Evolutionary conservation across 2,797 vertebrate genomes (phyloP).

Genomic region (Periophthalmus magnuspinnatus): DNA sequence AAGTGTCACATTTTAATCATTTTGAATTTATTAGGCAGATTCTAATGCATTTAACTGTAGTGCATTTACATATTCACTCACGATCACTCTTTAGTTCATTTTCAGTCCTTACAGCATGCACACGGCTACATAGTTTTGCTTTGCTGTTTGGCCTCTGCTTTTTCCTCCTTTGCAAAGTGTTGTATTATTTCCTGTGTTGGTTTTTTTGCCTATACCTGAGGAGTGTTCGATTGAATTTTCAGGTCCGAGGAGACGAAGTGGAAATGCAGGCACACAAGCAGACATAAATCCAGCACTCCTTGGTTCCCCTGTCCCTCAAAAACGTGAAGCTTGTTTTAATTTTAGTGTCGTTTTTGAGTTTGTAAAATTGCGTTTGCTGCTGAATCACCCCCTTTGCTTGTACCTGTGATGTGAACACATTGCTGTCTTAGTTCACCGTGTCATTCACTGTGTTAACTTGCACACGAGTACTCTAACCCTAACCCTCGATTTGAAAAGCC

Average conservation of each 20-base stretch:
- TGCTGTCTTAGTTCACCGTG: conserved; percentile 21
- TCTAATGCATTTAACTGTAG: not conserved
- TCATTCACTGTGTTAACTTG: conserved; percentile 15
- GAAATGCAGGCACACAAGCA: conserved; percentile 63
- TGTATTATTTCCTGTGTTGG: conserved; percentile 40
- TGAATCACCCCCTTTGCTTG: conserved; percentile 52
- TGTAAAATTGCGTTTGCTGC: conserved; percentile 42
- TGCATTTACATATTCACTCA: not conserved
- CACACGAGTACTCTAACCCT: not conserved
- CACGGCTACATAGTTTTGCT: conserved; percentile 32
- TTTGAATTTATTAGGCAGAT: not conserved
- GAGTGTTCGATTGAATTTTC: conserved; percentile 78
- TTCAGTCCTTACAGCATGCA: conserved; percentile 45
- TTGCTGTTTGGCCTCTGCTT: conserved; percentile 52
- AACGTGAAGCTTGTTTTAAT: conserved; percentile 66
- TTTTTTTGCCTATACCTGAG: conserved; percentile 56
- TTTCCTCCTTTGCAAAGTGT: conserved; percentile 35
- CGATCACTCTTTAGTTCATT: conserved; percentile 16
- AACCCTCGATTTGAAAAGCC: too few species aligned
- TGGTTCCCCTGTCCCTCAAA: conserved; percentile 66
- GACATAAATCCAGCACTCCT: conserved; percentile 77
- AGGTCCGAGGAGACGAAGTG: conserved; percentile 72
- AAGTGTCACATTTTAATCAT: not conserved
- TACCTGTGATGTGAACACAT: conserved; percentile 55
- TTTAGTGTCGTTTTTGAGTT: conserved; percentile 55